A percentile compares a stretch with the other conserved stretches of the same genome.
phyloP scores from a whole-genome alignment of 2,888 invertebrate species.

The Drosophila prostipennis region DNA sequence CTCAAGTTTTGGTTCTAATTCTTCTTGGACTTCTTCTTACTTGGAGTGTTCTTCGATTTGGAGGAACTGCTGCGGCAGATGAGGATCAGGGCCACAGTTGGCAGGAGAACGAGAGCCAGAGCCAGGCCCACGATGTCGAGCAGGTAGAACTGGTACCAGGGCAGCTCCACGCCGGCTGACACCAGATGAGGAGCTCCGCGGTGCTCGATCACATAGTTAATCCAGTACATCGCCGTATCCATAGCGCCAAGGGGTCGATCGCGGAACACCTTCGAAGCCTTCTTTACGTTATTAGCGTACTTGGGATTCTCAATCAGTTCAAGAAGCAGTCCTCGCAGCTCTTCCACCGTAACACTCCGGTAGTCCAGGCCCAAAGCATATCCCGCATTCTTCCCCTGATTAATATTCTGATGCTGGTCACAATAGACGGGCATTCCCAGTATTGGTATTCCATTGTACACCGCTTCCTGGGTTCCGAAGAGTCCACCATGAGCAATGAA shows the following conservation, averaged over 20 bases:
- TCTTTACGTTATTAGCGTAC: conserved; percentile 76
- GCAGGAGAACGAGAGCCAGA: conserved; percentile 20
- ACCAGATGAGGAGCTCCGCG: conserved; percentile 81
- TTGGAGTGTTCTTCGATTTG: not conserved
- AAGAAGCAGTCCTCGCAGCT: conserved; percentile 62
- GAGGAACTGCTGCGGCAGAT: not conserved
- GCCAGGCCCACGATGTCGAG: conserved; percentile 72
- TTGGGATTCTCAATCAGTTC: conserved; percentile 82
- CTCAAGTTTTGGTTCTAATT: conserved; percentile 42
- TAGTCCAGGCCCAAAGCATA: conserved; percentile 72
- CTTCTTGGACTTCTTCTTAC: conserved; percentile 14
- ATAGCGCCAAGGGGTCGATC: conserved; percentile 78
- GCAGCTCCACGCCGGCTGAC: conserved; percentile 70
- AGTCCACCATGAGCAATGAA: conserved; percentile 83
- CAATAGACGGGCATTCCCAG: conserved; percentile 83
- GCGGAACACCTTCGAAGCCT: conserved; percentile 75
- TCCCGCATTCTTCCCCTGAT: conserved; percentile 67
- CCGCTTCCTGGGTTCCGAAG: conserved; percentile 82
- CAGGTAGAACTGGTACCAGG: conserved; percentile 81
- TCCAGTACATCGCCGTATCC: conserved; percentile 83
- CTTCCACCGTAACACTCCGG: conserved; percentile 63
- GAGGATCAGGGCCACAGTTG: not conserved
- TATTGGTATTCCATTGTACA: conserved; percentile 82
- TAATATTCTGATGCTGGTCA: conserved; percentile 82
- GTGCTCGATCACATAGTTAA: conserved; percentile 82